These are phyloP conservation scores for Alethe castanea DNA, from an alignment of 2,113 vertebrate species.

Conservation along the genomic window DNA sequence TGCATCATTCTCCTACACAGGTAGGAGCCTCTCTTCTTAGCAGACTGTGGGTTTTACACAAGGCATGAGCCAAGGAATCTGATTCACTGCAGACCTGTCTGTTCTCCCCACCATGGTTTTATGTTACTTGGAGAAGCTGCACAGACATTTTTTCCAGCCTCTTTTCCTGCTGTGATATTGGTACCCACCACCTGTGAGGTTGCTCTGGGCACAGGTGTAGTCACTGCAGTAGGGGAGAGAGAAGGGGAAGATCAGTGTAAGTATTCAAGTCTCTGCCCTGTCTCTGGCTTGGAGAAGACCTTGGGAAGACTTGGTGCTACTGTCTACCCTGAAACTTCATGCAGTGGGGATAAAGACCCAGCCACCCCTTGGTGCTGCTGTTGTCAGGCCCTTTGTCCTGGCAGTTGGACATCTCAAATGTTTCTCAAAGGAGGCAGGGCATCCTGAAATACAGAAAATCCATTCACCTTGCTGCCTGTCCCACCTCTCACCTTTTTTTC, in stretches of 20 bases:
- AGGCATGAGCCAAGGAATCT: not conserved
- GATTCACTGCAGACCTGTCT: not conserved
- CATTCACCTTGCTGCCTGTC: not conserved
- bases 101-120: not conserved
- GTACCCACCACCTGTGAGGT: not conserved
- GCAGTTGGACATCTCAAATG: not conserved
- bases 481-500: not conserved
- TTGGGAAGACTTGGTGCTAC: not conserved
- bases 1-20: not conserved
- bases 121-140: not conserved
- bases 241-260: not conserved
- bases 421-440: not conserved
- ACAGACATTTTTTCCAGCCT: not conserved
- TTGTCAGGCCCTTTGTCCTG: not conserved
- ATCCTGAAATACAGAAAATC: not conserved
- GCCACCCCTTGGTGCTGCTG: not conserved
- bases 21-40: not conserved
- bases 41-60: not conserved
- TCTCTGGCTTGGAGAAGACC: not conserved
- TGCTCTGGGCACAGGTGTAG: not conserved
- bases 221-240: not conserved
- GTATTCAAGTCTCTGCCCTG: not conserved
- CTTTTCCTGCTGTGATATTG: not conserved
- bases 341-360: not conserved
- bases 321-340: not conserved